Conservation (phyloP, 2,113 vertebrate species). For the Riparia riparia region DNA sequence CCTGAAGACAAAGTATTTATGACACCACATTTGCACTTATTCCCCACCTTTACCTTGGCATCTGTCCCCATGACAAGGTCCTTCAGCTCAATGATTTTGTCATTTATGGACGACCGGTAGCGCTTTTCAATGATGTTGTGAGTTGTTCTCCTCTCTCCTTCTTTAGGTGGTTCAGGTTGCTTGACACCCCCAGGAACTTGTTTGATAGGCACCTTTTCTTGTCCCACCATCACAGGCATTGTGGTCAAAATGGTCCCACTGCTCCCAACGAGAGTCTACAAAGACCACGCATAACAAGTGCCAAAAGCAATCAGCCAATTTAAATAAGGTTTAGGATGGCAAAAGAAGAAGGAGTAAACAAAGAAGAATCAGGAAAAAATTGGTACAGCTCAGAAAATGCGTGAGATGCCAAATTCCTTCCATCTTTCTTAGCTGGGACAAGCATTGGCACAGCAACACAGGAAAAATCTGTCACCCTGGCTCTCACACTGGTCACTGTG, state of each 20-base stretch:
- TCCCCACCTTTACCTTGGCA: conserved; percentile 85
- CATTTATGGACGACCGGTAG: conserved; percentile 96
- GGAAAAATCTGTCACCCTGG: neutral
- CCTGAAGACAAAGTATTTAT: neutral
- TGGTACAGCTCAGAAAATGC: neutral
- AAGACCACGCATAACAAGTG: fast-evolving
- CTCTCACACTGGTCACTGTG: neutral
- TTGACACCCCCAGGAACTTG: conserved; percentile 83
- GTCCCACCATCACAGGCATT: conserved; percentile 93
- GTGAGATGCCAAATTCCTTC: neutral
- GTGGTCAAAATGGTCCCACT: conserved; percentile 93
- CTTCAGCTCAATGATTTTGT: conserved; percentile 96
- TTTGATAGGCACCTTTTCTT: conserved; percentile 96
- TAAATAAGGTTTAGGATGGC: neutral
- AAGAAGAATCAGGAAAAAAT: neutral
- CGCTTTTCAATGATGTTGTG: conserved; percentile 99
- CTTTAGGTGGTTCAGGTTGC: conserved; percentile 86
- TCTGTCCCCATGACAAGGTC: conserved; percentile 97
- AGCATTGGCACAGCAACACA: neutral
- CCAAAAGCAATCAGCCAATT: neutral
- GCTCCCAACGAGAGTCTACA: conserved; percentile 92
- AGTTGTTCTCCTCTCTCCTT: conserved; percentile 94
- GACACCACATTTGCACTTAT: neutral
- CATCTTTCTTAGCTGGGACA: neutral
- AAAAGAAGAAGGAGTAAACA: neutral